Evolutionary conservation across 1,140 invertebrate genomes (phyloP).

Genomic region (Melitaea cinxia): DNA sequence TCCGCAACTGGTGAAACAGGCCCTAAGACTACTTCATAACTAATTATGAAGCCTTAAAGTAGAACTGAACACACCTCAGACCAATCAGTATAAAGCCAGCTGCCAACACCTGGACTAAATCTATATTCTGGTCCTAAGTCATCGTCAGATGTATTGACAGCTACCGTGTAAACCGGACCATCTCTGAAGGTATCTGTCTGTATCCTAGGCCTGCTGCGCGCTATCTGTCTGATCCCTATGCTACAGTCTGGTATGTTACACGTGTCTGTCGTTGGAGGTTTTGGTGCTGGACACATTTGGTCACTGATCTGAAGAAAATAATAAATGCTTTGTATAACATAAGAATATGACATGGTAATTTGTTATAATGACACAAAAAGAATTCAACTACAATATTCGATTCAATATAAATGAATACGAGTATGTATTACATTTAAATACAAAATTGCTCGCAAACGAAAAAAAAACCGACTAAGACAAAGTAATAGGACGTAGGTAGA

Average conservation of each 20-base stretch:
- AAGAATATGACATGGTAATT: no score
- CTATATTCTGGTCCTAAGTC: slow-evolving; percentile 68
- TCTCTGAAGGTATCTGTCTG: slow-evolving; percentile 64
- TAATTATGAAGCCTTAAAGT: neutral
- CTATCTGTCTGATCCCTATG: slow-evolving; percentile 41
- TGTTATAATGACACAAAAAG: no score
- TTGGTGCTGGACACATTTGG: slow-evolving; percentile 62
- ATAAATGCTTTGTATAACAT: neutral
- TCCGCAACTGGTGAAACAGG: no score
- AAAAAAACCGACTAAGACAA: no score
- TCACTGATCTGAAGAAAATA: slow-evolving; percentile 62
- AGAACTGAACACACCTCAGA: slow-evolving; percentile 58
- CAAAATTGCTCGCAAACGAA: no score
- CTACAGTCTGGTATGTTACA: slow-evolving; percentile 66
- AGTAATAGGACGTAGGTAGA: no score
- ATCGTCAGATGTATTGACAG: slow-evolving; percentile 58
- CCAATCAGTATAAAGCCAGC: slow-evolving; percentile 72
- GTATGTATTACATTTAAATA: no score
- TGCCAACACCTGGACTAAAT: slow-evolving; percentile 54
- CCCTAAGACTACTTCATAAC: neutral
- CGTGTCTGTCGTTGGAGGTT: slow-evolving; percentile 57
- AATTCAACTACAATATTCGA: no score
- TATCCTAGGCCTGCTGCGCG: slow-evolving; percentile 41
- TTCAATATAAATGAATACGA: no score
- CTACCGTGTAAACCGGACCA: slow-evolving; percentile 67